Percentiles rank a stretch among this genome's conserved stretches.
These are phyloP conservation scores for Thereva nobilitata DNA, from an alignment of 2,888 invertebrate genomes.

Conservation along the genomic window DNA sequence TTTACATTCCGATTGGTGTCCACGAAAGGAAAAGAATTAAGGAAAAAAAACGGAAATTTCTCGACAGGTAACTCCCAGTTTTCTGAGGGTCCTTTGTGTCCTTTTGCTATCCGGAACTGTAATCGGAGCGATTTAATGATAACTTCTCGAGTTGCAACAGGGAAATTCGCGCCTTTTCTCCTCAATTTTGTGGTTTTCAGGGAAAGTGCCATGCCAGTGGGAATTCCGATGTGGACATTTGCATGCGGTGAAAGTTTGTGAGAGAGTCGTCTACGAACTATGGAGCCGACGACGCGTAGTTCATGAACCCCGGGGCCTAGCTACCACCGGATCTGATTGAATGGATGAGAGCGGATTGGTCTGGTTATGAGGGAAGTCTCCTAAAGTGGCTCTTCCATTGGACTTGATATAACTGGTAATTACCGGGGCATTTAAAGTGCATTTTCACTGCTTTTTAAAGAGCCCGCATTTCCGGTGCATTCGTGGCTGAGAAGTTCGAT, in stretches of 20 bases:
- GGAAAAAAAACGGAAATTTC: background rate
- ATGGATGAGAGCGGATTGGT: background rate
- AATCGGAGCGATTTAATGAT: slow-evolving; percentile 35
- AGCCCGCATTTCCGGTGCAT: slow-evolving; percentile 35
- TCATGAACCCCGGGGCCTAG: slow-evolving; percentile 3
- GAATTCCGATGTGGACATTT: background rate
- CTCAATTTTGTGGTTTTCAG: slow-evolving; percentile 20
- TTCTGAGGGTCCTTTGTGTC: slow-evolving; percentile 1
- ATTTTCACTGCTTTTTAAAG: slow-evolving; percentile 18
- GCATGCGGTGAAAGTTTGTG: background rate
- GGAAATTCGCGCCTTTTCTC: slow-evolving; percentile 18
- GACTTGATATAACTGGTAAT: slow-evolving; percentile 25
- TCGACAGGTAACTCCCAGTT: slow-evolving; percentile 27
- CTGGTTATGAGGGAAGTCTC: slow-evolving; percentile 15
- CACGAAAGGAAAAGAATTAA: background rate
- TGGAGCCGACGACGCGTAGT: background rate
- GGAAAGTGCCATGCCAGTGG: background rate
- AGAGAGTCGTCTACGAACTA: slow-evolving; percentile 2
- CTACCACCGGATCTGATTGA: slow-evolving; percentile 12
- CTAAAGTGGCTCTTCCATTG: slow-evolving; percentile 27
- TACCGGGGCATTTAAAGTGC: slow-evolving; percentile 16
- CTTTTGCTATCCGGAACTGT: slow-evolving; percentile 37
- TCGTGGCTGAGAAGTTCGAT: background rate
- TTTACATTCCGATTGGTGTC: slow-evolving; percentile 9
- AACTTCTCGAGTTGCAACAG: slow-evolving; percentile 27